These are phyloP conservation scores for Bradypus variegatus DNA, from an alignment of 2,797 vertebrate species.

Conservation along the genomic window DNA sequence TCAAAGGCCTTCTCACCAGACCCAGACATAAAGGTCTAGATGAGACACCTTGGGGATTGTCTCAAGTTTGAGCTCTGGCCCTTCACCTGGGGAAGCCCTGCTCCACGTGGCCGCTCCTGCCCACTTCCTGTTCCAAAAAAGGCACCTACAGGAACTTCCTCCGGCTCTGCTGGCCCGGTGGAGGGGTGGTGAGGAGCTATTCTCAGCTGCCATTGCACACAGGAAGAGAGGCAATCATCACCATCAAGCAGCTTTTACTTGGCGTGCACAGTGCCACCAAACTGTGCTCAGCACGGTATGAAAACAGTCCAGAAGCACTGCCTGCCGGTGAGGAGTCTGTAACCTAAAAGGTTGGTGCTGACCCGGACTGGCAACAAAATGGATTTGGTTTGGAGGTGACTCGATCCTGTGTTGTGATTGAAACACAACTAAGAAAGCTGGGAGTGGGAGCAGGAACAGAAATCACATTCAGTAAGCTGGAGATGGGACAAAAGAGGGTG, in stretches of 20 bases:
- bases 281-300: not conserved
- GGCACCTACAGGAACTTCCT: not conserved
- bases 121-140: not conserved
- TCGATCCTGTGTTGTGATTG: rapidly evolving
- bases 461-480: not conserved
- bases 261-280: not conserved
- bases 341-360: not conserved
- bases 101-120: not conserved
- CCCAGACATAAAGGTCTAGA: not conserved
- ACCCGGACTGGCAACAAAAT: not conserved
- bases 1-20: not conserved
- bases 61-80: not conserved
- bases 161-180: not conserved
- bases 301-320: not conserved
- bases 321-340: not conserved
- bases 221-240: not conserved
- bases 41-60: not conserved
- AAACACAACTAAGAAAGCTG: not conserved
- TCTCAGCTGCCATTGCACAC: not conserved
- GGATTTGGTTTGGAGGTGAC: not conserved
- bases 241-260: not conserved
- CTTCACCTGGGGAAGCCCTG: not conserved
- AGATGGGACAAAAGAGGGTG: not conserved
- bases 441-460: not conserved
- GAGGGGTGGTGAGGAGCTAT: not conserved